Conservation (phyloP, 1,140 invertebrate genomes). For the Plodia interpunctella region DNA sequence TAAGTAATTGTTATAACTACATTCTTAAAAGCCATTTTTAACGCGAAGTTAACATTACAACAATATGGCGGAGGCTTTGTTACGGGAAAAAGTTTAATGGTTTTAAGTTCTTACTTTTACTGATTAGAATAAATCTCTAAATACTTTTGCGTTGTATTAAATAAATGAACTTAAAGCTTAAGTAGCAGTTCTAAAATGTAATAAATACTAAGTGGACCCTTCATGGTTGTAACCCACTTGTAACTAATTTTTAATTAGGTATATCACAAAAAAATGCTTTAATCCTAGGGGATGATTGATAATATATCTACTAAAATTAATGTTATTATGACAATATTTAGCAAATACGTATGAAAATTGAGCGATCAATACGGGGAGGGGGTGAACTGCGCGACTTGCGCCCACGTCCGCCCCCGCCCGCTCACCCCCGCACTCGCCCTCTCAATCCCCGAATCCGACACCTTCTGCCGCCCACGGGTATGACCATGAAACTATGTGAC, state of each 20-base stretch:
- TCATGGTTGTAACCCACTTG: too few species aligned
- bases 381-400: conserved; percentile 41
- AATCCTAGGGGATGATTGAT: not conserved
- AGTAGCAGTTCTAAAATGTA: too few species aligned
- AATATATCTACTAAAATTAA: not conserved
- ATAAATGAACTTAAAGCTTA: too few species aligned
- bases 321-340: conserved; percentile 56
- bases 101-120: too few species aligned
- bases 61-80: not conserved
- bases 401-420: conserved; percentile 47
- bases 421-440: conserved; percentile 21
- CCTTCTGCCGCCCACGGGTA: conserved; percentile 47
- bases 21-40: not conserved
- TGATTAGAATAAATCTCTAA: too few species aligned
- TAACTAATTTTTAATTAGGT: too few species aligned
- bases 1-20: too few species aligned
- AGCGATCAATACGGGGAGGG: conserved; percentile 64
- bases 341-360: conserved; percentile 53
- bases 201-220: too few species aligned
- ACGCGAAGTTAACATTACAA: not conserved
- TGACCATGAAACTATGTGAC: conserved; percentile 41
- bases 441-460: conserved; percentile 37
- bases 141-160: too few species aligned
- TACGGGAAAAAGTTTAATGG: too few species aligned
- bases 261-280: too few species aligned